phyloP scores from a whole-genome alignment of 2,797 vertebrate genomes.

The Gobio occitaniae region DNA sequence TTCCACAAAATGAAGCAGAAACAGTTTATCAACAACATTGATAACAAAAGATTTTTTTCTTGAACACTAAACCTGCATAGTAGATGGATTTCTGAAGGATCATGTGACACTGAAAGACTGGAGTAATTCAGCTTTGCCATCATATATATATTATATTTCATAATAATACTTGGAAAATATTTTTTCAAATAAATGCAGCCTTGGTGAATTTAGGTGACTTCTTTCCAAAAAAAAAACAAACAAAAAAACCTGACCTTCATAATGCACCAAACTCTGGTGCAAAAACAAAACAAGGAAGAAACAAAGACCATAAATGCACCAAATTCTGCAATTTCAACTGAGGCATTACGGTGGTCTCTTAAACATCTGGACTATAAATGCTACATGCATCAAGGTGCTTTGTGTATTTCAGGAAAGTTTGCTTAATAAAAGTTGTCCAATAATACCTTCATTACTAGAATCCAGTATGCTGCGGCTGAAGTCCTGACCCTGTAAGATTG shows the following conservation, averaged over 20 bases:
- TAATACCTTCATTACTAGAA: conserved; percentile 92
- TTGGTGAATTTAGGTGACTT: background rate
- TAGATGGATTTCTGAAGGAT: background rate
- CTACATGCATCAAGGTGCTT: background rate
- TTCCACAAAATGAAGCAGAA: background rate
- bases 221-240: background rate
- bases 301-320: background rate
- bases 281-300: too few relatives aligned
- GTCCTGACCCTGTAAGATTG: conserved; percentile 95
- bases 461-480: conserved; percentile 88
- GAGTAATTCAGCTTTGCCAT: background rate
- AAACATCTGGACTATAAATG: background rate
- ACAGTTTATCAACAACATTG: background rate
- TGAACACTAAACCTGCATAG: background rate
- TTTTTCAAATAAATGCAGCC: background rate
- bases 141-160: too few relatives aligned
- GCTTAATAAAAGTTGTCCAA: background rate
- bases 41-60: background rate
- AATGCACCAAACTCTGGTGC: background rate
- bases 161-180: background rate
- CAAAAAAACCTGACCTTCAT: background rate
- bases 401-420: background rate
- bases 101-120: background rate
- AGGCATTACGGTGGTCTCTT: background rate
- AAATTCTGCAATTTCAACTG: background rate